Base-by-base conservation (phyloP, 2,113 vertebrate genomes). In the Tyrannus savana region DNA sequence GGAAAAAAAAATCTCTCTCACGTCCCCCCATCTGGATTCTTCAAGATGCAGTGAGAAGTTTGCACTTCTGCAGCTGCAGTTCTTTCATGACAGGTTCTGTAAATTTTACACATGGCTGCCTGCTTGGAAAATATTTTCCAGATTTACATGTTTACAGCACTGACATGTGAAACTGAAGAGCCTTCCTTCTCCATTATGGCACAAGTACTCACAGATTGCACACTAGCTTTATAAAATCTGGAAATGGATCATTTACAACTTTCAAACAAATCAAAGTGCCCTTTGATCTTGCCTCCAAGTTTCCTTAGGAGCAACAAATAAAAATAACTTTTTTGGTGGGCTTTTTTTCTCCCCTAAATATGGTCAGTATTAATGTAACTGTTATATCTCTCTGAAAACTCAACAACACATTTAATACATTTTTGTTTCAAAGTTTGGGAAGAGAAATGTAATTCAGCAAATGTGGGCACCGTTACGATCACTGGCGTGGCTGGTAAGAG, bases 21-120 rank as follows among this genome's bases (percentile, higher is more conserved):
- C 91, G 76, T 90, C 94, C 75, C 74, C 89, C 97, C 98, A 98
- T 98, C 98, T 99, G 98, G 97, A 97, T 97, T 97, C 95, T 94
- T 96, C 93, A 85, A 90, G 93, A 96, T 97, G 96, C 95, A 95
- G 96, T 6, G 86, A 96, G 85, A 97, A 97, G 95, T 97, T 97
- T 97, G 96, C 98, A 97, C 96, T 97, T 98, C 95, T 97, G 98
- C 98, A 98, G 98, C 98, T 98, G 98, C 97, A 97, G 95, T 80
- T 97, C 95, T 98, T 98, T 98, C 98, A 98, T 98, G 98, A 98
- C 97, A 98, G 98, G 97, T 98, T 98, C 93, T 98, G 98, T 98
- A 98, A 98, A 98, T 99, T 98, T 98, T 98, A 98, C 98, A 98
- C 98, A 98, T 98, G 97, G 96, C 95, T 98, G 98, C 97, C 98